These are phyloP conservation scores for Axea sp. DNA, from an alignment of 2,888 invertebrate species.

Conservation along the genomic window DNA sequence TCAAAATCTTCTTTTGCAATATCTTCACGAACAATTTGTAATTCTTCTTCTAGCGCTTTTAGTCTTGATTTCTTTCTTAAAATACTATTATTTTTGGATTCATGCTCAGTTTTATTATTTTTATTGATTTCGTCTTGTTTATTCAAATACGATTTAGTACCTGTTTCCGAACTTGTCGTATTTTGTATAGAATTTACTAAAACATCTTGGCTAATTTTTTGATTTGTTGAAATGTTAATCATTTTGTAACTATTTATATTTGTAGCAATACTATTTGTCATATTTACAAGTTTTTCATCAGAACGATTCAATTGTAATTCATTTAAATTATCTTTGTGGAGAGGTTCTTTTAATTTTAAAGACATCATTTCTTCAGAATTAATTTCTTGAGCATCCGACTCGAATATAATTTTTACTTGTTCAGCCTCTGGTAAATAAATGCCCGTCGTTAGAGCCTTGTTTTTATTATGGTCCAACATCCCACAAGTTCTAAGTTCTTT, in stretches of 20 bases:
- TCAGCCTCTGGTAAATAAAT: constrained; percentile 80
- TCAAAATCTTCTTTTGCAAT: constrained; percentile 61
- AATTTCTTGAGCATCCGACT: constrained; percentile 81
- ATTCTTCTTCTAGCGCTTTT: constrained; percentile 60
- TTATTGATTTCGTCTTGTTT: not conserved
- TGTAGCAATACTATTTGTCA: too few relatives aligned
- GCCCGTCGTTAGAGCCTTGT: constrained; percentile 81
- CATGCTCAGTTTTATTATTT: not conserved
- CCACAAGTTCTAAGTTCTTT: constrained; percentile 89
- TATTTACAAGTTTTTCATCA: too few relatives aligned
- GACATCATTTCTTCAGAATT: constrained; percentile 53
- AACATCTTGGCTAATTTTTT: too few relatives aligned
- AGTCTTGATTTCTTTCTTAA: constrained; percentile 39
- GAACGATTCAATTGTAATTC: too few relatives aligned
- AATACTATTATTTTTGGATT: constrained; percentile 6
- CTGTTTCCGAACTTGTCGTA: too few relatives aligned
- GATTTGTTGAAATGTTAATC: too few relatives aligned
- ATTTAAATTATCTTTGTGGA: constrained; percentile 62
- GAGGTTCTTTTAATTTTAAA: constrained; percentile 68
- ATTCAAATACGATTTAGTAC: too few relatives aligned
- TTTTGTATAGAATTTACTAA: too few relatives aligned
- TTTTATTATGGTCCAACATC: constrained; percentile 85
- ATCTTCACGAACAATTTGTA: constrained; percentile 56
- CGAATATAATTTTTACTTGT: constrained; percentile 83
- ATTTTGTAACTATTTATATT: too few relatives aligned